Conservation (phyloP, 2,113 vertebrate genomes). For the Protobothrops flavoviridis region DNA sequence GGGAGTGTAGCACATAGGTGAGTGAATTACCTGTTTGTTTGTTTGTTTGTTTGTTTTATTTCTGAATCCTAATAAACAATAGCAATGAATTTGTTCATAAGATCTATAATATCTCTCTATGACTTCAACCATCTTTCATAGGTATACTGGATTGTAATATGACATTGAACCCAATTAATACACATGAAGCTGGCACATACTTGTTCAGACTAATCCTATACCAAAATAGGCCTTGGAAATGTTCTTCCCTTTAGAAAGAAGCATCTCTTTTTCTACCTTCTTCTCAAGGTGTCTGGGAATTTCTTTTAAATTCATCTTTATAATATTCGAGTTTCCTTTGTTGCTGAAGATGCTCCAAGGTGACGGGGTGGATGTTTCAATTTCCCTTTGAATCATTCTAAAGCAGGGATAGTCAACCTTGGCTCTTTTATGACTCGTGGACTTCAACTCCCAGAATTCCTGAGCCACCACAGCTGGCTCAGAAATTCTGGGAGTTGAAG, state of each 20-base stretch:
- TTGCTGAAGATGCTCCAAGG: not conserved
- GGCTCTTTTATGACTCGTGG: too few species aligned
- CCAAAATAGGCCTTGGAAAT: not conserved
- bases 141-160: not conserved
- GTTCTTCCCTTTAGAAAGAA: not conserved
- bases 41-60: not conserved
- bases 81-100: not conserved
- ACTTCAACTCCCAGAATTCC: too few species aligned
- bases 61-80: not conserved
- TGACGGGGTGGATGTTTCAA: not conserved
- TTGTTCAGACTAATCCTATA: not conserved
- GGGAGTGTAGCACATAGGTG: constrained; percentile 97
- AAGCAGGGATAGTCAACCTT: not conserved
- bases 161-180: not conserved
- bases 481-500: too few species aligned
- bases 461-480: too few species aligned
- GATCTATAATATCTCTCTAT: not conserved
- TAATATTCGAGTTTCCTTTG: not conserved
- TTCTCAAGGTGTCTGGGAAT: not conserved
- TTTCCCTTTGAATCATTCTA: not conserved
- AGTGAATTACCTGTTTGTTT: constrained; percentile 20
- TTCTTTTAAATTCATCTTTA: not conserved
- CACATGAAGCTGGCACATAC: not conserved
- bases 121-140: not conserved
- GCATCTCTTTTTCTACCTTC: not conserved